These are phyloP conservation scores for Aporophyla lueneburgensis DNA, from an alignment of 2,888 invertebrate species.

Conservation along the genomic window DNA sequence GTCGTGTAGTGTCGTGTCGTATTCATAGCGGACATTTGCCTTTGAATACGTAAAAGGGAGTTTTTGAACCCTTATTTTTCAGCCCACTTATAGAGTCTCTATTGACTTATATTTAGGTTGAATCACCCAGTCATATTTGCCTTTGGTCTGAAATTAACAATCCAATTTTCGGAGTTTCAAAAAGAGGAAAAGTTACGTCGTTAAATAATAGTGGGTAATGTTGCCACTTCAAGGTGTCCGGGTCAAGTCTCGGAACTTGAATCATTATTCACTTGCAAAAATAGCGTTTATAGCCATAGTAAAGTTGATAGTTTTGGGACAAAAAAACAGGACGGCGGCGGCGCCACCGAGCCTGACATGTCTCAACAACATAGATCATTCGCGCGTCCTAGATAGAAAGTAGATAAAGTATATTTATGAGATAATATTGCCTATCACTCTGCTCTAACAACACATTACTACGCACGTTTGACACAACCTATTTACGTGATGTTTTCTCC, in stretches of 20 bases:
- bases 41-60: conserved; percentile 50
- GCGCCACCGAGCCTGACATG: conserved; percentile 76
- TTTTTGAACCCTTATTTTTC: conserved; percentile 44
- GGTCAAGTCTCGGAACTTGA: conserved; percentile 41
- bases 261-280: conserved; percentile 53
- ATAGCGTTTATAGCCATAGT: conserved; percentile 46
- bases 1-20: conserved; percentile 67
- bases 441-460: conserved; percentile 41
- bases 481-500: conserved; percentile 45
- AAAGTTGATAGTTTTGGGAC: conserved; percentile 62
- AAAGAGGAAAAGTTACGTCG: not conserved
- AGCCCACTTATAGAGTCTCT: conserved; percentile 8
- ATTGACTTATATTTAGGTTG: conserved; percentile 2
- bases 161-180: not conserved
- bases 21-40: conserved; percentile 70
- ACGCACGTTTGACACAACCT: conserved; percentile 44
- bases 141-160: not conserved
- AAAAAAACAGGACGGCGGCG: conserved; percentile 71
- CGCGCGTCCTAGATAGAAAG: conserved; percentile 73
- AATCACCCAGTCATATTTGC: not conserved
- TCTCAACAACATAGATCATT: conserved; percentile 76
- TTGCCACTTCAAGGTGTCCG: conserved; percentile 22
- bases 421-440: conserved; percentile 59
- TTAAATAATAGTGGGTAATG: conserved; percentile 20
- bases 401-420: conserved; percentile 69